Percentiles rank a stretch among this genome's conserved stretches.
Evolutionary conservation across 2,797 vertebrate species (phyloP).

Genomic region (Apogon hyalosoma): DNA sequence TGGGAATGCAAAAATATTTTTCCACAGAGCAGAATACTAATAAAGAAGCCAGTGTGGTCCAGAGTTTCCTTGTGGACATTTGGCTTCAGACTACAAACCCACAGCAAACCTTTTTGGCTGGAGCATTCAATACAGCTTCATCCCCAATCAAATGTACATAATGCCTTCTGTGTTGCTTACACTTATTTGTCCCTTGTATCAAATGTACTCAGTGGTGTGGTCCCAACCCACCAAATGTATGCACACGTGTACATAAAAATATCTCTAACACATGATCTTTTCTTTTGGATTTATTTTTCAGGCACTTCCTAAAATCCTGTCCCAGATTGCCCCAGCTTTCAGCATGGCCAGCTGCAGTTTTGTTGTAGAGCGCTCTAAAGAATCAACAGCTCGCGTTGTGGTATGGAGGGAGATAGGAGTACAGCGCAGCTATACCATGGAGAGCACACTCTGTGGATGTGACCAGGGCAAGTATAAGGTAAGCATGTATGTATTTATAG

Average conservation of each 20-base stretch:
- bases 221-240: background rate
- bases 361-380: slow-evolving; percentile 97
- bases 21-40: slow-evolving; percentile 12
- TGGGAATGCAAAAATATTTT: slow-evolving; percentile 12
- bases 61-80: slow-evolving; percentile 12
- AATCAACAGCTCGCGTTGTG: slow-evolving; percentile 96
- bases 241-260: slow-evolving; percentile 7
- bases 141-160: slow-evolving; percentile 14
- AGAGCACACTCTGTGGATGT: slow-evolving; percentile 97
- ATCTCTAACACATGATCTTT: slow-evolving; percentile 6
- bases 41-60: slow-evolving; percentile 11
- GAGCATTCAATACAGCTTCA: slow-evolving; percentile 16
- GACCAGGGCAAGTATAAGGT: slow-evolving; percentile 99
- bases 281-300: slow-evolving; percentile 66
- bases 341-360: slow-evolving; percentile 98
- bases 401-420: slow-evolving; percentile 98
- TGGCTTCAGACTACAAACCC: slow-evolving; percentile 17
- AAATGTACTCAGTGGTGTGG: slow-evolving; percentile 7
- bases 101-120: slow-evolving; percentile 27
- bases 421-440: slow-evolving; percentile 98
- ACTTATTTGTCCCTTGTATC: slow-evolving; percentile 6
- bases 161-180: slow-evolving; percentile 1
- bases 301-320: slow-evolving; percentile 95
- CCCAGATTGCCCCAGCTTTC: slow-evolving; percentile 95
- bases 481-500: slow-evolving; percentile 42